Conservation (phyloP, 2,797 vertebrate species). For the Phyllotis vaccarum region DNA sequence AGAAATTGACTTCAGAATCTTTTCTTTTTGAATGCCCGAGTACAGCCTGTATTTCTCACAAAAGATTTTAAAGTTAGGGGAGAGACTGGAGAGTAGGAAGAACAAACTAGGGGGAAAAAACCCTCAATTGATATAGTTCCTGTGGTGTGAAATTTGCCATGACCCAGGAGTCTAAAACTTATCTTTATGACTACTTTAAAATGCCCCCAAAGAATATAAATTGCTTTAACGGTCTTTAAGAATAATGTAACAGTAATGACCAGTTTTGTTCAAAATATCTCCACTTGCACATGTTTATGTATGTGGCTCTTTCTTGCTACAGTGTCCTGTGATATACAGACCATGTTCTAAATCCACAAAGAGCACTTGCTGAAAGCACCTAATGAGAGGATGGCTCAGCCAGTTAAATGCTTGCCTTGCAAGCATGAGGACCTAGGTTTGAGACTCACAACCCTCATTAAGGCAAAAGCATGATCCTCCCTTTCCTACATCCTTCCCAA, state of each 20-base stretch:
- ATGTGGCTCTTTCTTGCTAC: not conserved
- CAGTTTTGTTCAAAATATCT: not conserved
- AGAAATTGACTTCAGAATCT: not conserved
- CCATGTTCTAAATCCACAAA: not conserved
- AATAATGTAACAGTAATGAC: not conserved
- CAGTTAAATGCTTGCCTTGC: not conserved
- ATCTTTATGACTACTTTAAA: not conserved
- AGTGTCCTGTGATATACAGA: not conserved
- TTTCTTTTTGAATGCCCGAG: not conserved
- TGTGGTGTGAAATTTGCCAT: not conserved
- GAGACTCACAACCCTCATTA: not conserved
- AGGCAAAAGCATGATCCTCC: not conserved
- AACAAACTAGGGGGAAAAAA: not conserved
- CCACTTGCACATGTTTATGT: not conserved
- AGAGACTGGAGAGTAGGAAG: not conserved
- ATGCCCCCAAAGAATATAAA: not conserved
- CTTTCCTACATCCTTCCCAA: not conserved
- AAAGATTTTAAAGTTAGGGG: conserved; percentile 11
- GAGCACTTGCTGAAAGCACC: not conserved
- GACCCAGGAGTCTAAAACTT: not conserved
- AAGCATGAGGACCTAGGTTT: not conserved
- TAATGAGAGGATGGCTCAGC: not conserved
- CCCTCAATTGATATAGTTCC: not conserved
- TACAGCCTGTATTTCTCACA: not conserved
- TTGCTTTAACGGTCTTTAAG: not conserved